phyloP scores from a whole-genome alignment of 1,140 invertebrate species.

The Oedothorax gibbosus region DNA sequence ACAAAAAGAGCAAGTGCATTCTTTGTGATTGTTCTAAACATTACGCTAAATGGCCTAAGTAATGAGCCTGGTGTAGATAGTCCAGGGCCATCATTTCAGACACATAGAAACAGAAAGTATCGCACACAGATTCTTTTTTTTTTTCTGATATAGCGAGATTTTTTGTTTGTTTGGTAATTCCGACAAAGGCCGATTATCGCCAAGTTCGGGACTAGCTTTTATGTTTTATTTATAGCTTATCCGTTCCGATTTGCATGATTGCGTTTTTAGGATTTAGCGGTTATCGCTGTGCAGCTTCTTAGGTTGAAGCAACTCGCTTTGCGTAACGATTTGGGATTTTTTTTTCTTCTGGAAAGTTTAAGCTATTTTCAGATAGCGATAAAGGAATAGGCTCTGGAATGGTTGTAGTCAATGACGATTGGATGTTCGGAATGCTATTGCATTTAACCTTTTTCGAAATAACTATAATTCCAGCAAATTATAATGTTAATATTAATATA shows the following conservation, averaged over 20 bases:
- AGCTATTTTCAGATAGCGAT: too few species aligned
- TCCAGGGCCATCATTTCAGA: conserved; percentile 36
- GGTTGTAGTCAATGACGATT: too few species aligned
- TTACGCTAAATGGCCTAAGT: conserved; percentile 48
- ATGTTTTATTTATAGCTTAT: conserved; percentile 57
- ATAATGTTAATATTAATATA: too few species aligned
- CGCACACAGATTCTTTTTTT: conserved; percentile 21
- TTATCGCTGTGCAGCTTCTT: conserved; percentile 27
- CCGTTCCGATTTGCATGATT: conserved; percentile 49
- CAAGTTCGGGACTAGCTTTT: conserved; percentile 40
- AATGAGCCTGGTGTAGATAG: conserved; percentile 40
- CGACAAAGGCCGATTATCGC: conserved; percentile 34
- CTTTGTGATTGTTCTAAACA: conserved; percentile 28
- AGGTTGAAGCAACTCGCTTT: conserved; percentile 36
- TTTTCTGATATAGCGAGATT: not conserved
- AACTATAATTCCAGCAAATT: too few species aligned
- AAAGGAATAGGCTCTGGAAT: too few species aligned
- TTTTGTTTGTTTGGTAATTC: conserved; percentile 45
- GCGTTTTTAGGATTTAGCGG: conserved; percentile 50
- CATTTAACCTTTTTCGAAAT: too few species aligned
- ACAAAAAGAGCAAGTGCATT: conserved; percentile 27
- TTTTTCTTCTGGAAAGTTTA: not conserved
- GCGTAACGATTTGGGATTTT: conserved; percentile 39
- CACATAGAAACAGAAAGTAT: conserved; percentile 41
- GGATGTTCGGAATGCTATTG: too few species aligned